Conservation (phyloP, 2,888 invertebrate species). For the Aphidius colemani region DNA sequence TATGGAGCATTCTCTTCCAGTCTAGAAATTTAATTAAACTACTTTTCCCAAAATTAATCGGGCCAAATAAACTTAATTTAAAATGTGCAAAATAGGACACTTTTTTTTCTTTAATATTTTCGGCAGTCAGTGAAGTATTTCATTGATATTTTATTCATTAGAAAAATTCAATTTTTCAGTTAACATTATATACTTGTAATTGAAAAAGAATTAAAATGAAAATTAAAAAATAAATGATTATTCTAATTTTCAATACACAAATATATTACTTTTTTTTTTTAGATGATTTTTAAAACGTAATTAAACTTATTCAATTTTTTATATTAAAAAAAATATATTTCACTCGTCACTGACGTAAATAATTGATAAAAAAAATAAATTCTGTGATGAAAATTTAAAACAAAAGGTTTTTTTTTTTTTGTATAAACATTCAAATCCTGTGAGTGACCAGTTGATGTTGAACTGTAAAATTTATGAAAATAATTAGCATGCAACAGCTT, state of each 20-base stretch:
- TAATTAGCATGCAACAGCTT: constrained; percentile 73
- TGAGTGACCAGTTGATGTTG: too few relatives aligned
- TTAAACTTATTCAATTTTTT: too few relatives aligned
- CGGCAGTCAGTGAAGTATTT: not conserved
- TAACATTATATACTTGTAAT: too few relatives aligned
- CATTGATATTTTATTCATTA: too few relatives aligned
- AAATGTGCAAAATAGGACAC: constrained; percentile 3
- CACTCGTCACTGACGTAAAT: not conserved
- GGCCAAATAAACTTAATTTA: not conserved
- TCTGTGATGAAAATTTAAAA: constrained; percentile 28
- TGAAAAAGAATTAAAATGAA: not conserved
- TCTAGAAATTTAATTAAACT: not conserved
- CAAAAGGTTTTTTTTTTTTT: not conserved
- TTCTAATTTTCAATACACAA: not conserved
- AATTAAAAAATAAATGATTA: not conserved
- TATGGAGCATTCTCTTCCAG: not conserved
- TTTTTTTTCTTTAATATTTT: not conserved
- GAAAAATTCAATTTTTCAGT: not conserved
- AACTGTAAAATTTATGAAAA: constrained; percentile 31
- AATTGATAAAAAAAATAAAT: not conserved
- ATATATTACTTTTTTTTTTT: not conserved
- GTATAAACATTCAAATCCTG: constrained; percentile 3
- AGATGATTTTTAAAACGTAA: not conserved
- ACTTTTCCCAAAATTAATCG: not conserved
- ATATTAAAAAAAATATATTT: not conserved